Percentiles rank a stretch among this genome's conserved stretches.
These are phyloP conservation scores for Conus betulinus DNA, from an alignment of 1,140 invertebrate genomes.

Conservation along the genomic window DNA sequence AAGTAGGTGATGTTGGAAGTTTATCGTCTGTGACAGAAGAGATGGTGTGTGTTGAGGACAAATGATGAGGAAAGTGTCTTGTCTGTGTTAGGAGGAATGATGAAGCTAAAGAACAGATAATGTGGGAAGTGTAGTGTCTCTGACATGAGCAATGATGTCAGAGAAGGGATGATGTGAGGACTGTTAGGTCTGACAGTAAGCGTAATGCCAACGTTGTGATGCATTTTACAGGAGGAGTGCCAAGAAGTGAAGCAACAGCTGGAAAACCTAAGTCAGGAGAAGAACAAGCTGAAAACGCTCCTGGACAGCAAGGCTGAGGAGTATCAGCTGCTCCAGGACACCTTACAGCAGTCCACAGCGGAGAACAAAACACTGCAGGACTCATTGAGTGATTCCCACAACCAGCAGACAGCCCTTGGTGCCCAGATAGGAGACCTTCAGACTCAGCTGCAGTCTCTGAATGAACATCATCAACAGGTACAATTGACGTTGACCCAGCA, in stretches of 20 bases:
- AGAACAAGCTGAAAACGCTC: not conserved
- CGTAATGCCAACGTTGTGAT: not conserved
- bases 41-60: no score
- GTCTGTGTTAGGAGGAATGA: no score
- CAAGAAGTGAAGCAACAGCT: not conserved
- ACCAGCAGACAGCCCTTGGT: not conserved
- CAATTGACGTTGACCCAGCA: not conserved
- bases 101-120: no score
- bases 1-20: no score
- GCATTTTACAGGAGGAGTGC: not conserved
- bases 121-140: no score
- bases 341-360: not conserved
- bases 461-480: not conserved
- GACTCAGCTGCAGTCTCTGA: not conserved
- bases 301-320: not conserved
- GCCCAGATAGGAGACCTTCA: not conserved
- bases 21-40: no score
- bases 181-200: not conserved
- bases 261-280: not conserved
- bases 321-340: not conserved
- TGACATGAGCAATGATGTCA: no score
- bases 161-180: no score
- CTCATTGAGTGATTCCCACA: not conserved
- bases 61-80: no score
- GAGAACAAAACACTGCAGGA: not conserved